Percentiles rank a stretch among this genome's conserved stretches.
Conservation (phyloP, 2,797 vertebrate species). For the Halcyon chelicuti region DNA sequence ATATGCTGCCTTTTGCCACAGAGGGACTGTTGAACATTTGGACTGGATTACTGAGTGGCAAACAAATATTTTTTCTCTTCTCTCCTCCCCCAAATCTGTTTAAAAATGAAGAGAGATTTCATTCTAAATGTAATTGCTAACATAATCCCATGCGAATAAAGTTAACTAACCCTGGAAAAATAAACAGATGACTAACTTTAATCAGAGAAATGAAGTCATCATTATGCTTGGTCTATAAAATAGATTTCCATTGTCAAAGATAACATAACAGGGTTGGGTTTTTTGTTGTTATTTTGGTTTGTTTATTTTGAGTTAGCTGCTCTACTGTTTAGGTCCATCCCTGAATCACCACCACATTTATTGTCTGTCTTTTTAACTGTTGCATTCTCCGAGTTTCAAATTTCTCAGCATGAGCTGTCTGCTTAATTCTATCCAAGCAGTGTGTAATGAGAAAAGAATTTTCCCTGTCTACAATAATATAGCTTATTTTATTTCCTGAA, state of each 20-base stretch:
- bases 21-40: conserved; percentile 72
- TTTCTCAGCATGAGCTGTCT: conserved; percentile 82
- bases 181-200: conserved; percentile 92
- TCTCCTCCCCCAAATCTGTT: conserved; percentile 72
- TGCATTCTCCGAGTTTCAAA: conserved; percentile 71
- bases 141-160: conserved; percentile 85
- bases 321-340: conserved; percentile 45
- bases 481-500: conserved; percentile 75
- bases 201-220: conserved; percentile 94
- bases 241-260: conserved; percentile 70
- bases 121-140: conserved; percentile 87
- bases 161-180: conserved; percentile 92
- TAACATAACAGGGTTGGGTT: neutral
- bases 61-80: conserved; percentile 83
- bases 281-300: conserved; percentile 35
- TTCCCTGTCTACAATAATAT: conserved; percentile 73
- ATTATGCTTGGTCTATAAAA: conserved; percentile 91
- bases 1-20: conserved; percentile 73
- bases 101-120: conserved; percentile 65
- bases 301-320: conserved; percentile 59
- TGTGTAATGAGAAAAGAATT: conserved; percentile 79
- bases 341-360: conserved; percentile 55
- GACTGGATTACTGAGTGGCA: conserved; percentile 76
- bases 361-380: conserved; percentile 73
- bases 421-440: conserved; percentile 74